Base-by-base conservation (phyloP, 2,113 vertebrate genomes). In the Phoxinus phoxinus region DNA sequence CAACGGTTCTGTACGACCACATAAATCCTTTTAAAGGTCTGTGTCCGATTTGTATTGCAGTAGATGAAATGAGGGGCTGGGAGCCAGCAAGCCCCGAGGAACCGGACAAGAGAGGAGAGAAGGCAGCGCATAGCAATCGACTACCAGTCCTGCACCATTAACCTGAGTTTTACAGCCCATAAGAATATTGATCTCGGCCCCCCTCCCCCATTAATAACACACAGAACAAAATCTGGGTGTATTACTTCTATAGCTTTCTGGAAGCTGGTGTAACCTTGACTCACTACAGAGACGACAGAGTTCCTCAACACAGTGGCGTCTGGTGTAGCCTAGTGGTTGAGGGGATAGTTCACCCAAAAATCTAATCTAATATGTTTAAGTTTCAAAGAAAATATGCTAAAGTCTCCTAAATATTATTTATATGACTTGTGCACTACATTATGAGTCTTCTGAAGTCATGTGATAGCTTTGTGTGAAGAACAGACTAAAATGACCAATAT, bases 131-230 rank as follows among this genome's bases (percentile, higher is more conserved):
- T 17, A 80, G 37, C 84, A 79, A 72, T 71, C 32, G 72, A 87
- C 81, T 82, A 81, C 48, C n/a, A 73, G 84, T 84, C 71, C 77
- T 87, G 87, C 87, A 87, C 88, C 85, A 89, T 91, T 88, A 90
- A 86, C 86, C 84, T n/a, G 82, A 90, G 86, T 85, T 91, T 90
- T 89, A 90, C 82, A 86, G 87, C 83, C 88, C 79, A 85, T 89
- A 84, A 86, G 86, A 78, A 81, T 86, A 91, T 89, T 79, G 84
- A 89, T 88, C 76, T 77, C 46, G 3, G 48, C 58, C 77, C 46
- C 6, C 23, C 23, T 59, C 59, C 41, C 84, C 41, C 74, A 88
- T 89, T 88, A 86, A 87, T 80, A 86, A 84, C 80, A 63, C 19
- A 3, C 32, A 51, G 75, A 51, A 76, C 30, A 73, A 85, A 46